Evolutionary conservation across 2,113 vertebrate genomes (phyloP), one percentile per base, ranked within the genome.

Genomic region (Siniperca chuatsi): DNA sequence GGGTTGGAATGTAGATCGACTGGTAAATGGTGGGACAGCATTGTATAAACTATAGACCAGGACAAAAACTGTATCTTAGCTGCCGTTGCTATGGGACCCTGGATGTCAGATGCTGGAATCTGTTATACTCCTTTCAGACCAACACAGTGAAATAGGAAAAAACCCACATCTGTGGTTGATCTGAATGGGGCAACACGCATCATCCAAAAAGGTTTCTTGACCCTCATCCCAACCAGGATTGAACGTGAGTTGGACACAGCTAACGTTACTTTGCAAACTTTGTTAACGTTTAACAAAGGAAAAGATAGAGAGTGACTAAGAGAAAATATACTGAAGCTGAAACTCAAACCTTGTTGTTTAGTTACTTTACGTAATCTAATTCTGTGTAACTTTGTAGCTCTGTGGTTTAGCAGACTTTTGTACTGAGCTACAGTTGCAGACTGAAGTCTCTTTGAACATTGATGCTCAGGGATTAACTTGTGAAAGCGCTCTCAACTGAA

Each of bases 391-490:
- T 8, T 18, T 11, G 40, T 40, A 42, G 54, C 42, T 40, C 37
- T 25, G 25, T 48, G 18, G 29, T 58, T 50, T 33, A 23, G 42
- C 62, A 21, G 54, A 44, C 44, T 8, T 78, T 57, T 58, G 61
- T n/a, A 35, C 10, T 18, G 60, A 61, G 25, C 65, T 57, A 5
- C 29, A 61, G 44, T 23, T 18, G 9, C 42, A 57, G 66, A 37
- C 21, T 57, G 46, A 46, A 54, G 67, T 62, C 55, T 81, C 50
- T 65, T 55, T 64, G 50, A 29, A 54, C 61, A 21, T 52, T n/a
- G 52, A 61, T 4, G 5, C 74, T 67, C 10, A 5, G 48, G 42
- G 85, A 48, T 74, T 82, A 64, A 57, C 48, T 62, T 48, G 55
- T 50, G 42, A 70, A 57, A 48, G 44, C 4, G 3, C 37, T 55